These are phyloP conservation scores for Nerophis ophidion DNA, from an alignment of 2,113 vertebrate species.

Conservation along the genomic window DNA sequence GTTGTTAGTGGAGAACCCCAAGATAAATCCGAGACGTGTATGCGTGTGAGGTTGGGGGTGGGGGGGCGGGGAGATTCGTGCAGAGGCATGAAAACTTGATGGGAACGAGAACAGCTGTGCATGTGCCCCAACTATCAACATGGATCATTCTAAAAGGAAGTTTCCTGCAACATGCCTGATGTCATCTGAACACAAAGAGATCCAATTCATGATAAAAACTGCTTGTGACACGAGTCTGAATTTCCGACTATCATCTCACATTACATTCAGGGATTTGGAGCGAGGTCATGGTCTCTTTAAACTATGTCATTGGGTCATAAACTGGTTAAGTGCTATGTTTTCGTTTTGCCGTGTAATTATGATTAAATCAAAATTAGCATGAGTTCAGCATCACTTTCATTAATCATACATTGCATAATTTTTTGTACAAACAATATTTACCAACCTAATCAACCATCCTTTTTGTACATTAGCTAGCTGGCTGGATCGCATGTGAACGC, in stretches of 20 bases:
- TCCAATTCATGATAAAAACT: constrained; percentile 41
- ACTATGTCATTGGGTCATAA: constrained; percentile 1
- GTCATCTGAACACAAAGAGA: constrained; percentile 33
- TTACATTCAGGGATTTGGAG: constrained; percentile 22
- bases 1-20: constrained; percentile 30
- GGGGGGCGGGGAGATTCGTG: no score
- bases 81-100: constrained; percentile 27
- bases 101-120: constrained; percentile 32
- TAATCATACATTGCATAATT: neutral
- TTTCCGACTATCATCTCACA: constrained; percentile 21
- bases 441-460: constrained; percentile 5
- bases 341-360: neutral
- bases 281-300: constrained; percentile 14
- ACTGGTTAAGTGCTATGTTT: neutral
- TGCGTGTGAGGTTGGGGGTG: constrained; percentile 15
- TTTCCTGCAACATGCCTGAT: constrained; percentile 27
- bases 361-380: neutral
- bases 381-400: constrained; percentile 3
- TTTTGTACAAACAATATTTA: neutral
- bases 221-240: constrained; percentile 36
- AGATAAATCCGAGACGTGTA: constrained; percentile 34
- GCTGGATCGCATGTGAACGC: constrained; percentile 21
- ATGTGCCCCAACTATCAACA: constrained; percentile 15
- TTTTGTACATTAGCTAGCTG: constrained; percentile 6
- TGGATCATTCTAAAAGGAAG: constrained; percentile 1